Conservation (phyloP, 2,888 invertebrate species). For the Lampropteryx suffumata region DNA sequence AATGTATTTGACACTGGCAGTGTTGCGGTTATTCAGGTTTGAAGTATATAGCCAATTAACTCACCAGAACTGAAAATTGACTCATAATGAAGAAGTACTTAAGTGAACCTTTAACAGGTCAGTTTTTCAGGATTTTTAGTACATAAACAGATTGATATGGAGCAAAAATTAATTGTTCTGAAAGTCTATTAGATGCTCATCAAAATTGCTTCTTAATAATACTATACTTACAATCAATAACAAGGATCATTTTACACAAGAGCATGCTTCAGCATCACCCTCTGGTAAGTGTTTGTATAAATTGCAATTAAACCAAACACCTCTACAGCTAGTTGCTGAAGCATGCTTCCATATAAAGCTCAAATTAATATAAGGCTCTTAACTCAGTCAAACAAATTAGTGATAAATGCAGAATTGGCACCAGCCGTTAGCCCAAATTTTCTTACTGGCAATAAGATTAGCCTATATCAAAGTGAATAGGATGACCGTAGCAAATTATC, state of each 20-base stretch:
- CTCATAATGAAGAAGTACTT: no score
- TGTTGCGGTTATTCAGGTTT: no score
- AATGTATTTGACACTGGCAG: no score
- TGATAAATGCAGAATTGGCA: conserved; percentile 14
- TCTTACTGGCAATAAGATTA: conserved; percentile 2
- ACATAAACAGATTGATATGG: no score
- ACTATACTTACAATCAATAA: conserved; percentile 1
- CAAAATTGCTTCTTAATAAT: not conserved
- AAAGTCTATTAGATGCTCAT: no score
- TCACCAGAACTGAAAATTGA: no score
- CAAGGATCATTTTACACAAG: not conserved
- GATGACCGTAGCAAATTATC: not conserved
- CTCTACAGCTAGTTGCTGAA: not conserved
- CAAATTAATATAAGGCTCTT: not conserved
- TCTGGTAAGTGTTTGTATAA: no score
- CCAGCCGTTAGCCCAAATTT: conserved; percentile 9
- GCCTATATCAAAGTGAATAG: not conserved
- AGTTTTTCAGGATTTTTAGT: no score
- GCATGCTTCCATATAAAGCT: not conserved
- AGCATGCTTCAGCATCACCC: not conserved
- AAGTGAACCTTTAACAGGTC: no score
- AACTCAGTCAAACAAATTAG: not conserved
- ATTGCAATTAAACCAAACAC: no score
- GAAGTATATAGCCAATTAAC: no score
- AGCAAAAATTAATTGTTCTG: no score